phyloP scores from a whole-genome alignment of 1,140 invertebrate species.

The Tribolium madens region DNA sequence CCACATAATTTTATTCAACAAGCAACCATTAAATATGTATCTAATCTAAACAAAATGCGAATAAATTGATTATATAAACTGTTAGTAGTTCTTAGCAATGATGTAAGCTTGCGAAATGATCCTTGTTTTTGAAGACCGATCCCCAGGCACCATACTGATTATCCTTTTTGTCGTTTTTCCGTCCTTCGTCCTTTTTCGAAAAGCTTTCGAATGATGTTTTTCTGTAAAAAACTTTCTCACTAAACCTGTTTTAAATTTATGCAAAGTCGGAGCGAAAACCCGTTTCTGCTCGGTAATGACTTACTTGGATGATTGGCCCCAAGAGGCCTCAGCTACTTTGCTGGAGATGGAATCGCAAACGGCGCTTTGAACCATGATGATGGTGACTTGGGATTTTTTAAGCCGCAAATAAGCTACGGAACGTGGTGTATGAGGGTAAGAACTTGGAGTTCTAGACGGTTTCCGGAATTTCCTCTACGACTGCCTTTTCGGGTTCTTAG shows the following conservation, averaged over 20 bases:
- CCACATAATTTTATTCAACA: slow-evolving; percentile 62
- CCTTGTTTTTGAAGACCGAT: slow-evolving; percentile 77
- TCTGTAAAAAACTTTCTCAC: slow-evolving; percentile 59
- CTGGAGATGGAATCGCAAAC: slow-evolving; percentile 24
- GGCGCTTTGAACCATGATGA: slow-evolving; percentile 48
- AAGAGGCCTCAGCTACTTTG: slow-evolving; percentile 28
- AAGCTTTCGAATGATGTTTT: slow-evolving; percentile 65
- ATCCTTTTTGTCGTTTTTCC: slow-evolving; percentile 60
- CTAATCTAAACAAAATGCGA: slow-evolving; percentile 33
- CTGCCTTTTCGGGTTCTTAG: slow-evolving; percentile 80
- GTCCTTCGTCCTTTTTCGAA: slow-evolving; percentile 60
- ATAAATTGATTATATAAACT: background rate
- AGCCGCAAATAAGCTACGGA: slow-evolving; percentile 70
- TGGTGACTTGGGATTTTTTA: background rate
- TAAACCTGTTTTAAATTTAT: background rate
- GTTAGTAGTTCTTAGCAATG: slow-evolving; percentile 67
- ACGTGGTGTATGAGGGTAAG: slow-evolving; percentile 85
- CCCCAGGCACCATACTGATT: slow-evolving; percentile 71
- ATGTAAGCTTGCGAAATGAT: slow-evolving; percentile 78
- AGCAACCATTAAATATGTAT: slow-evolving; percentile 6
- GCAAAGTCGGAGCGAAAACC: background rate
- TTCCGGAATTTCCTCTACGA: slow-evolving; percentile 81
- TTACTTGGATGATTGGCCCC: slow-evolving; percentile 41
- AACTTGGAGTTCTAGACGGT: slow-evolving; percentile 82
- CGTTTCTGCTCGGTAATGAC: background rate